phyloP scores from a whole-genome alignment of 2,797 vertebrate genomes.

The Stomatorhinus walkeri region DNA sequence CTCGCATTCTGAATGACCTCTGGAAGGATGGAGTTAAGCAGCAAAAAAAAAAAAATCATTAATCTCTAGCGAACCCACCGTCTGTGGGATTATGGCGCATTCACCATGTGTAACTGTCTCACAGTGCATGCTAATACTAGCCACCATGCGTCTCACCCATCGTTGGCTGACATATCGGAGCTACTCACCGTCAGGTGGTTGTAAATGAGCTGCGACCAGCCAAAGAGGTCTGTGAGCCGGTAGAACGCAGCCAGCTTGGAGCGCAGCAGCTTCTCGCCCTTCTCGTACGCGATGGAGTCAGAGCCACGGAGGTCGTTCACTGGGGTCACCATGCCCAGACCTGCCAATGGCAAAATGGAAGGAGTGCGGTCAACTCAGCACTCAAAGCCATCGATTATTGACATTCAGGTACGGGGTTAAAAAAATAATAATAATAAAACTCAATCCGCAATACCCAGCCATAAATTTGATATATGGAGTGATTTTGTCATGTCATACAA shows the following conservation, averaged over 20 bases:
- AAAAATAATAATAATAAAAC: neutral
- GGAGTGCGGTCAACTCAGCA: neutral
- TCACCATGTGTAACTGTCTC: neutral
- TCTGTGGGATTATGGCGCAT: neutral
- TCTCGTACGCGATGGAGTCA: conserved; percentile 94
- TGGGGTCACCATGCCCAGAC: conserved; percentile 96
- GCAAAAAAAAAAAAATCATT: neutral
- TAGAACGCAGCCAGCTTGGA: conserved; percentile 95
- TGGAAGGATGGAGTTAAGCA: neutral
- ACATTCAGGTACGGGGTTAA: neutral
- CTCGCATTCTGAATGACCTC: neutral
- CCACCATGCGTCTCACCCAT: neutral
- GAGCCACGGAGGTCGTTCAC: conserved; percentile 95
- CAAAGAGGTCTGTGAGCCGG: conserved; percentile 85
- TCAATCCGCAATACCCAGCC: neutral
- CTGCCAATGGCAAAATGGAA: conserved; percentile 47
- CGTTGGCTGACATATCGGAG: neutral
- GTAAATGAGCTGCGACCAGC: conserved; percentile 98
- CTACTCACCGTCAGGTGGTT: conserved; percentile 92
- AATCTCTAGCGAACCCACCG: neutral
- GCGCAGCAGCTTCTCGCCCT: conserved; percentile 87
- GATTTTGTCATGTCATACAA: neutral
- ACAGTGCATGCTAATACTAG: neutral
- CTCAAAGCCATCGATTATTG: neutral
- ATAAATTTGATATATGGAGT: neutral